Conservation (phyloP, 2,113 vertebrate genomes). For the Oncorhynchus nerka region DNA sequence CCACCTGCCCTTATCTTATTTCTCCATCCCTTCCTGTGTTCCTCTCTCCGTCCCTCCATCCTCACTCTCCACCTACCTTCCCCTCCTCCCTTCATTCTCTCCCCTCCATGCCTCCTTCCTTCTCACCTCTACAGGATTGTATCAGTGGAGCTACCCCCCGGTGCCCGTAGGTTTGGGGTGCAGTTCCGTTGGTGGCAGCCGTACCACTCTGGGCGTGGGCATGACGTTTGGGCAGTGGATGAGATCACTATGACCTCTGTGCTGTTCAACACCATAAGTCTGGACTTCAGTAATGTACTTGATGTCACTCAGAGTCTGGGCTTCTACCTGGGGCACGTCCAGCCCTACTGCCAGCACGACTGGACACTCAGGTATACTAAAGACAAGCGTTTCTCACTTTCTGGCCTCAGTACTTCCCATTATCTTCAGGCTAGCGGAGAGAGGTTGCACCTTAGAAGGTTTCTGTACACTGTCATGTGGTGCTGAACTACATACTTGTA, state of each 20-base stretch:
- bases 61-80: no score
- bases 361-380: slow-evolving; percentile 90
- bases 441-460: no score
- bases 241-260: slow-evolving; percentile 98
- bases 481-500: no score
- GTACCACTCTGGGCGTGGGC: slow-evolving; percentile 90
- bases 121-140: slow-evolving; percentile 81
- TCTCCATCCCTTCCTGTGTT: no score
- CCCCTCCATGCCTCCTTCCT: neutral
- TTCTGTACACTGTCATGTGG: no score
- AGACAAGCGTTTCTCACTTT: no score
- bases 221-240: slow-evolving; percentile 96
- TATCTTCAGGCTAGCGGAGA: no score
- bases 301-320: slow-evolving; percentile 97
- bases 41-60: no score
- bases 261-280: slow-evolving; percentile 95
- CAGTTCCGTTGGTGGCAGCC: slow-evolving; percentile 99
- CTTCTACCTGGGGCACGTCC: slow-evolving; percentile 95
- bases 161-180: slow-evolving; percentile 89
- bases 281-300: slow-evolving; percentile 94
- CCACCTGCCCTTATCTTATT: no score
- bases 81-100: no score
- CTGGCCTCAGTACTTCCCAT: no score
- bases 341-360: slow-evolving; percentile 94
- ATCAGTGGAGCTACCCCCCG: slow-evolving; percentile 90